A percentile compares a stretch with the other conserved stretches of the same genome.
Evolutionary conservation across 1,140 invertebrate genomes (phyloP).

Genomic region (Megalopta genalis): DNA sequence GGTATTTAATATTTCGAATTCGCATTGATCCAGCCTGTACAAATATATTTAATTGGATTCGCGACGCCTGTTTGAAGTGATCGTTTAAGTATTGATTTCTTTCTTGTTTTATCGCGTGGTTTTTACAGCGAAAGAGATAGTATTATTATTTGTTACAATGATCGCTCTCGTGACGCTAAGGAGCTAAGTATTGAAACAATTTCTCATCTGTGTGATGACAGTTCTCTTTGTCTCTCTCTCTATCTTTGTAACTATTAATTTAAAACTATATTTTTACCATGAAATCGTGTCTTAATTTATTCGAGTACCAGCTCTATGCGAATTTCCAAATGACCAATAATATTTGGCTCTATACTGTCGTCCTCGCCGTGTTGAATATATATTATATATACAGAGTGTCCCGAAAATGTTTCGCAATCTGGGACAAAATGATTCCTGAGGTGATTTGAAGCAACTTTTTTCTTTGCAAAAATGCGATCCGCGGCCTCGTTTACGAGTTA

Average conservation of each 20-base stretch:
- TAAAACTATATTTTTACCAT: background rate
- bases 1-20: background rate
- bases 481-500: too few species aligned
- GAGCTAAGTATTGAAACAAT: background rate
- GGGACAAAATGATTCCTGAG: too few species aligned
- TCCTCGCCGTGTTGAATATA: too few species aligned
- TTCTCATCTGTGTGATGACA: background rate
- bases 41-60: background rate
- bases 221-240: background rate
- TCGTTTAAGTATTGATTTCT: background rate
- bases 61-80: background rate
- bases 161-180: background rate
- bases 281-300: background rate
- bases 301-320: too few species aligned
- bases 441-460: too few species aligned
- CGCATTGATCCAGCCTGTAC: background rate
- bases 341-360: too few species aligned
- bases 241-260: background rate
- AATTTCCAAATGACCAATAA: too few species aligned
- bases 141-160: background rate
- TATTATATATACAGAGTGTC: too few species aligned
- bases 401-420: too few species aligned
- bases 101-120: background rate
- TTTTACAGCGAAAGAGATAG: background rate
- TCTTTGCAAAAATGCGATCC: too few species aligned